phyloP scores from a whole-genome alignment of 2,888 invertebrate species.

The Drosophila trichaetosa region DNA sequence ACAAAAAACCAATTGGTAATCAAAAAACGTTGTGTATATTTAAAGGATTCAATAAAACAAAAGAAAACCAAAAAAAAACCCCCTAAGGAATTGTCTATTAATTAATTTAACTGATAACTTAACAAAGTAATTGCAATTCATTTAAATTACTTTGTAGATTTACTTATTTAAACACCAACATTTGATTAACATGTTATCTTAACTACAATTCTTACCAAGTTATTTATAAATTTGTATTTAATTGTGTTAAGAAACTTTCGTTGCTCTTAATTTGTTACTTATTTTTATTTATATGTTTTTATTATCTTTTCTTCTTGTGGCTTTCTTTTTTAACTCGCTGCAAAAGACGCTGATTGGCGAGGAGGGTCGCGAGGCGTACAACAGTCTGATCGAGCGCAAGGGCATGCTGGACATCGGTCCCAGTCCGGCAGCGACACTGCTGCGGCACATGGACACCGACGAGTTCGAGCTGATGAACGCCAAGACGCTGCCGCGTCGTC shows the following conservation, averaged over 20 bases:
- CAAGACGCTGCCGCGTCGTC: slow-evolving; percentile 82
- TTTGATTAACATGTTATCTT: neutral
- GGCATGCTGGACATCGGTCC: slow-evolving; percentile 75
- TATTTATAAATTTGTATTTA: neutral
- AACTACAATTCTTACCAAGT: neutral
- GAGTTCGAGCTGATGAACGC: slow-evolving; percentile 81
- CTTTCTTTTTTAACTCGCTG: slow-evolving; percentile 48
- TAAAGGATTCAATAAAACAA: slow-evolving; percentile 77
- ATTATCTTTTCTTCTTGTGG: slow-evolving; percentile 56
- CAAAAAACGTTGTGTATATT: slow-evolving; percentile 77
- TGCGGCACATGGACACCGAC: slow-evolving; percentile 82
- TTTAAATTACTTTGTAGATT: neutral
- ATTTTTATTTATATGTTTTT: slow-evolving; percentile 37
- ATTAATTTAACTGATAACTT: neutral
- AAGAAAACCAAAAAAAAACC: slow-evolving; percentile 22
- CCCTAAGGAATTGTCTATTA: slow-evolving; percentile 4
- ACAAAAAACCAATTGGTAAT: slow-evolving; percentile 71
- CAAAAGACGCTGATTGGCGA: slow-evolving; percentile 93
- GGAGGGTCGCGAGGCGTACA: slow-evolving; percentile 96
- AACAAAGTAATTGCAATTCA: neutral
- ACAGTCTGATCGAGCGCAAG: slow-evolving; percentile 94
- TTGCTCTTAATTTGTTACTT: slow-evolving; percentile 3
- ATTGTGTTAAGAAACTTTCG: neutral
- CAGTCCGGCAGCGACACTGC: slow-evolving; percentile 76
- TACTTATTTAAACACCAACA: neutral